A percentile compares a stretch with the other conserved stretches of the same genome.
Evolutionary conservation across 1,140 invertebrate genomes (phyloP).

Genomic region (Drosophila lowei): DNA sequence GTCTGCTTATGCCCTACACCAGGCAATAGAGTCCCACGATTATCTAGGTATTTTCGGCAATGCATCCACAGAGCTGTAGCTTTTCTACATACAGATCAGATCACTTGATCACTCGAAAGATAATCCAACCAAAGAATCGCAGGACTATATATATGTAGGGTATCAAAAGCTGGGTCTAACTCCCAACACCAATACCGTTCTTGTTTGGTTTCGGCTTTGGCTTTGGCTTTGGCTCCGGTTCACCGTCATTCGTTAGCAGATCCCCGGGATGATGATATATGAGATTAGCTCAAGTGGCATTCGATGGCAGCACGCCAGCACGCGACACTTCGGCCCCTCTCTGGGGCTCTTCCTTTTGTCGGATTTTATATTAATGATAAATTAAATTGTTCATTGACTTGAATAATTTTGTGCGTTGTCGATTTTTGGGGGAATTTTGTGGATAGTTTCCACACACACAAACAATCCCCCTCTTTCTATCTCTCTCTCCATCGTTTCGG

Average conservation of each 20-base stretch:
- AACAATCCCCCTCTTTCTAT: not conserved
- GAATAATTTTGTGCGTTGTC: conserved; percentile 79
- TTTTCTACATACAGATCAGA: no score
- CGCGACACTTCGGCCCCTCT: conserved; percentile 52
- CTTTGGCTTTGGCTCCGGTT: conserved; percentile 19
- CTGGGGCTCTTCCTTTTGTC: conserved; percentile 37
- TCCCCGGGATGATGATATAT: conserved; percentile 72
- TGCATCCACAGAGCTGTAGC: no score
- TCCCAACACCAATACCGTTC: not conserved
- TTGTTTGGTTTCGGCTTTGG: conserved; percentile 17
- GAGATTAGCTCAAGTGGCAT: conserved; percentile 76
- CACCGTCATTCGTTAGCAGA: conserved; percentile 53
- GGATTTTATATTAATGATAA: conserved; percentile 82
- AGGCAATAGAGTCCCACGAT: no score
- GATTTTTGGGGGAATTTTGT: conserved; percentile 42
- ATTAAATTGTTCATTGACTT: conserved; percentile 82
- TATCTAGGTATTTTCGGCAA: no score
- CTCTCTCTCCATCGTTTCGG: conserved; percentile 9
- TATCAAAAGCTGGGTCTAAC: no score
- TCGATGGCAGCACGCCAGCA: conserved; percentile 73
- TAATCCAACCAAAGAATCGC: no score
- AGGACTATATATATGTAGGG: no score
- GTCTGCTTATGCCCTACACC: no score
- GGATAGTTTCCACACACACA: conserved; percentile 52
- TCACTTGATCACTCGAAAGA: no score